Evolutionary conservation across 2,113 vertebrate species (phyloP).

Genomic region (Salvelinus fontinalis): DNA sequence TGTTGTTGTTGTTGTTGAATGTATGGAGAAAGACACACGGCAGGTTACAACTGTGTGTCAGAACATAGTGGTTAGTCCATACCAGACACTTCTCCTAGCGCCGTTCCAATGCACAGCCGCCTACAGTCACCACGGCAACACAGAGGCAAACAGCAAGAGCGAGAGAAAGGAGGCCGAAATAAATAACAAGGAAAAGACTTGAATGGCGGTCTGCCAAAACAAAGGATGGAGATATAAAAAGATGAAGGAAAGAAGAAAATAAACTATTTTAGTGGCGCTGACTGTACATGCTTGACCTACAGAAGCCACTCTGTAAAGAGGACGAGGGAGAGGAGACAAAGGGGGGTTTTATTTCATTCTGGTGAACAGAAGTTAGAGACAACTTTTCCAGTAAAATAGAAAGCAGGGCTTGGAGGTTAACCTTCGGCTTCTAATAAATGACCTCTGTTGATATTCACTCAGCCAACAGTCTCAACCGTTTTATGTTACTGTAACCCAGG

Average conservation of each 20-base stretch:
- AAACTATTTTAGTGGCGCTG: neutral
- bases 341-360: constrained; percentile 31
- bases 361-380: constrained; percentile 19
- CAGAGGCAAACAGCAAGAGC: neutral
- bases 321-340: neutral
- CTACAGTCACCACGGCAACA: neutral
- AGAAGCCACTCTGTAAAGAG: neutral
- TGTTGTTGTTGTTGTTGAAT: too few species aligned
- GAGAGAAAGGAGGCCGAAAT: constrained; percentile 24
- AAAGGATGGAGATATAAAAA: constrained; percentile 39
- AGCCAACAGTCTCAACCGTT: neutral
- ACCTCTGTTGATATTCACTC: neutral
- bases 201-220: constrained; percentile 27
- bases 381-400: neutral
- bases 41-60: too few species aligned
- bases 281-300: constrained; percentile 15
- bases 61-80: too few species aligned
- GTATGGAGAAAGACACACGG: too few species aligned
- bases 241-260: constrained; percentile 33
- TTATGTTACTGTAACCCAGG: neutral
- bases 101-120: too few species aligned
- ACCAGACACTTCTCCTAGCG: too few species aligned
- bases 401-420: neutral
- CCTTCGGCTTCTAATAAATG: neutral
- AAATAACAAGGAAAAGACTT: constrained; percentile 11